Percentiles rank a stretch among this genome's conserved stretches.
These are phyloP conservation scores for Pseudorhombus dupliciocellatus DNA, from an alignment of 2,113 vertebrate genomes.

Conservation along the genomic window DNA sequence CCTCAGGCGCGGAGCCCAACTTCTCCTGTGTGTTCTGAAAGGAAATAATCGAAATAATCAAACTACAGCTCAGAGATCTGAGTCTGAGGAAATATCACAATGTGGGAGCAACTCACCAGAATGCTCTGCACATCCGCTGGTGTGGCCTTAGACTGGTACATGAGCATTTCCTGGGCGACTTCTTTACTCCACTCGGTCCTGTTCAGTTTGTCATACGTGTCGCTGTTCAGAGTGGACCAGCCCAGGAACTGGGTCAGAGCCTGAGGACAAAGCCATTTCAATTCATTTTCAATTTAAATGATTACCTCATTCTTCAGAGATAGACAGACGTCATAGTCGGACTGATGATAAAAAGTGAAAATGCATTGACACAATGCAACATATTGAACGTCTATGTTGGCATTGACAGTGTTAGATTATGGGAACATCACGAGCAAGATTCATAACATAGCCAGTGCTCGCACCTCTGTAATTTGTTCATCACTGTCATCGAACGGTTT, in stretches of 20 bases:
- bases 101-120: conserved; percentile 81
- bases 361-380: too few relatives aligned
- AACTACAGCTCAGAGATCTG: background rate
- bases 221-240: conserved; percentile 92
- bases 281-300: background rate
- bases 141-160: conserved; percentile 89
- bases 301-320: too few relatives aligned
- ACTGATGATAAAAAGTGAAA: too few relatives aligned
- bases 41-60: background rate
- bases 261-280: conserved; percentile 63
- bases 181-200: conserved; percentile 90
- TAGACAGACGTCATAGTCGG: too few relatives aligned
- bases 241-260: conserved; percentile 94
- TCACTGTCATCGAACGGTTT: conserved; percentile 93
- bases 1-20: conserved; percentile 84
- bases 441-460: background rate
- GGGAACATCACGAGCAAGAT: background rate
- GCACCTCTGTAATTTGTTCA: conserved; percentile 91
- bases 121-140: conserved; percentile 84
- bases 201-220: conserved; percentile 93
- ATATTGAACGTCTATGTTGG: too few relatives aligned
- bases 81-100: background rate
- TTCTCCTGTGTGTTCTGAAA: conserved; percentile 90
- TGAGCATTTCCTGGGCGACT: conserved; percentile 90
- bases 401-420: background rate